Evolutionary conservation across 23 tunicate genomes (phyloP), one percentile per base, ranked within the genome.

Genomic region (Ascidia mentula): DNA sequence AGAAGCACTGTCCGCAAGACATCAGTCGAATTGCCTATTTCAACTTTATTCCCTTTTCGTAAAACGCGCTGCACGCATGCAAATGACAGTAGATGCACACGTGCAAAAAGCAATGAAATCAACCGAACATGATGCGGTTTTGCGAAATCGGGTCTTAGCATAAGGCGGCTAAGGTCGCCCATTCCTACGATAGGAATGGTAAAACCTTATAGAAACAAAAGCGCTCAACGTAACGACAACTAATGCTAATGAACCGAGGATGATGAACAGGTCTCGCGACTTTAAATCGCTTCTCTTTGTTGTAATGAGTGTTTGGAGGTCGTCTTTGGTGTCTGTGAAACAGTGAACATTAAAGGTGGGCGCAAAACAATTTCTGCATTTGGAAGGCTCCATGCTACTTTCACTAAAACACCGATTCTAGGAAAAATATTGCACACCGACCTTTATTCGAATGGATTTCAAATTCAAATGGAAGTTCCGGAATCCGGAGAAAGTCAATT

Each of bases 141-240:
- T 53, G 65, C 65, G 65, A 53, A 53, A 28, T 53, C 65, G 65
- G 65, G 65, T 28, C 24, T 53, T 26, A 53, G 22, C 22, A 53
- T 20, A 53, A 20, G 65, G 65, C 4, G 65, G 28, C 24, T 28
- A 53, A 53, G 2, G 12, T 3, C 2, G 65, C 12, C 2, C 65
- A 36, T 70, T 70, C 74, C 32, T 70, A 70, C 74, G 74, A 36
- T 70, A 70, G 32, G 74, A 70, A 70, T 36, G 38, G 38, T 70
- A 70, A 33, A 70, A 70, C 74, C 18, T 32, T 17, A 70, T 9
- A 2, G 74, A 70, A 33, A 70, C 74, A 30, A 70, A 70, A n/a
- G 38, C 74, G 38, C 37, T 33, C 38, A 70, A 70, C 37, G 38
- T 20, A 34, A 70, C n/a, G 4, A 70, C 38, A 33, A 70, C 74